Evolutionary conservation across 2,797 vertebrate genomes (phyloP), one percentile per base, ranked within the genome.

Genomic region (Columba guinea): DNA sequence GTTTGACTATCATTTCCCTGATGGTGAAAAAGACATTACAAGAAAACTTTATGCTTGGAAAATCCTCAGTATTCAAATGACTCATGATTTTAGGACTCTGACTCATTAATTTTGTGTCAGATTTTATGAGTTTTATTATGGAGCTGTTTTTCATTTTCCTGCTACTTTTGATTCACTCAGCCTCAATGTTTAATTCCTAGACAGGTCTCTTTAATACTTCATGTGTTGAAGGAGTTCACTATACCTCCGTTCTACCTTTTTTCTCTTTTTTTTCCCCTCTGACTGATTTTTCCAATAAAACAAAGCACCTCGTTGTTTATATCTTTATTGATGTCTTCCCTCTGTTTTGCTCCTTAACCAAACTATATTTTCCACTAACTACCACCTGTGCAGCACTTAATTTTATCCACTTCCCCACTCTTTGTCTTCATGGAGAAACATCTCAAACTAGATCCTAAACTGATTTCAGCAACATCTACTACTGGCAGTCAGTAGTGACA

Each of bases 1-100:
- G 39, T 58, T 93, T 78, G 49, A 75, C 85, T 88, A 89, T 24
- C 4, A 60, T 64, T 90, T 73, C 19, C 27, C 53, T 53, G 28
- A 84, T 2, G 4, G 51, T 48, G 18, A 88, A 88, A 77, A 84
- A 84, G 62, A 70, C 21, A 83, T 26, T 34, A 64, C 73, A 81
- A 59, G 52, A 46, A 26, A 4, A 1, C 27, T 86, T 83, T 46
- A 84, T 75, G 79, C 79, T 84, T 86, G 58, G 87, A 94, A 84
- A 91, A 94, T 68, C 32, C 51, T 91, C 56, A 46, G 11, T 59
- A 49, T 94, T 89, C 75, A 70, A 89, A 89, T 95, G 91, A 95
- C 34, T 94, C 87, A 94, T 71, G 65, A 87, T 90, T 95, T 94
- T 89, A 84, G 85, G 58, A 71, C 73, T 93, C 71, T 93, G 87